Percentiles rank a stretch among this genome's conserved stretches.
Conservation (phyloP, 2,113 vertebrate species). For the Syngnathus scovelli region DNA sequence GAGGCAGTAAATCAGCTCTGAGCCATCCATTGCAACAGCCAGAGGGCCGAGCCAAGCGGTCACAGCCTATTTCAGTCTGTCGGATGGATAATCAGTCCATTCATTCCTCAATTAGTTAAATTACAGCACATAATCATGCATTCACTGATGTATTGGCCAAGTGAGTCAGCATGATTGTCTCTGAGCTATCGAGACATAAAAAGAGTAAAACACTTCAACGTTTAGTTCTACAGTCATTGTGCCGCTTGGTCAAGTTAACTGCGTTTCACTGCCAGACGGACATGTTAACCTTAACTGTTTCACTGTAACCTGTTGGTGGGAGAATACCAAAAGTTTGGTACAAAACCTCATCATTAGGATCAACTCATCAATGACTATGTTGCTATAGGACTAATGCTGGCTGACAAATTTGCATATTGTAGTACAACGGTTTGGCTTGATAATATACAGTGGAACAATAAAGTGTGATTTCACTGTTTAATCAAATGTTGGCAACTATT, state of each 20-base stretch:
- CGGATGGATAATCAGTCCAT: conserved; percentile 30
- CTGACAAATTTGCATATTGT: not conserved
- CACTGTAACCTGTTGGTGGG: not conserved
- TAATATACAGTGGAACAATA: not conserved
- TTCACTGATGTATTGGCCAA: conserved; percentile 22
- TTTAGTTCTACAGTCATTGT: conserved; percentile 3
- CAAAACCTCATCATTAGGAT: too few relatives aligned
- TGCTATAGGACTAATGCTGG: not conserved
- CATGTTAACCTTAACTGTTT: not conserved
- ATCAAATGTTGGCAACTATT: conserved; percentile 2
- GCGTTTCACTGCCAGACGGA: not conserved
- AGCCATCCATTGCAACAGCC: conserved; percentile 17
- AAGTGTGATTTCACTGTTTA: not conserved
- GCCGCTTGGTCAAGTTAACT: not conserved
- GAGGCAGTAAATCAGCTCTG: conserved; percentile 33
- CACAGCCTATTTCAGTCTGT: conserved; percentile 33
- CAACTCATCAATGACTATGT: not conserved
- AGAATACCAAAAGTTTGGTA: not conserved
- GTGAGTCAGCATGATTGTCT: conserved; percentile 36
- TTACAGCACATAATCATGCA: conserved; percentile 42
- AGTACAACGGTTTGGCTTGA: not conserved
- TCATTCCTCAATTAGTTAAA: conserved; percentile 47
- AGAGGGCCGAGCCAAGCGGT: conserved; percentile 21
- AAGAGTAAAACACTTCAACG: conserved; percentile 12
- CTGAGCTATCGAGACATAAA: conserved; percentile 18